phyloP scores from a whole-genome alignment of 2,888 invertebrate genomes.

The Drosophila planitibia region DNA sequence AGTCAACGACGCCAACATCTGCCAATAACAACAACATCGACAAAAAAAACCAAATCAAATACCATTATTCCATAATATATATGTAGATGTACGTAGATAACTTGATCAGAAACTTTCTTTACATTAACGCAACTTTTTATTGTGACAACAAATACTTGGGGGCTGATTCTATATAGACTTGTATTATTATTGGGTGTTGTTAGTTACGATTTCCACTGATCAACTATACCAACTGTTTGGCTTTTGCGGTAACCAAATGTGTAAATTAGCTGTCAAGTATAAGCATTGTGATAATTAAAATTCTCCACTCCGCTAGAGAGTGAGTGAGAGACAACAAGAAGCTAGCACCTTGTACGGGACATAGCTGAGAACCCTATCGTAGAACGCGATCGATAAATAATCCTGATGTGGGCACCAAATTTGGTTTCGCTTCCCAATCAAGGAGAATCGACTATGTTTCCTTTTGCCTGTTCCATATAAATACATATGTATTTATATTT shows the following conservation, averaged over 20 bases:
- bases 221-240: constrained; percentile 8
- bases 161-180: background rate
- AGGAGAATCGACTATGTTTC: background rate
- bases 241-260: constrained; percentile 10
- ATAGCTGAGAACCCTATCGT: background rate
- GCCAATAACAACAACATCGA: constrained; percentile 17
- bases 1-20: constrained; percentile 23
- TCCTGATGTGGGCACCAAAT: background rate
- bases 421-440: background rate
- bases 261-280: constrained; percentile 32
- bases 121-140: background rate
- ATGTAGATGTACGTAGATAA: background rate
- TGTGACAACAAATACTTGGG: background rate
- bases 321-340: background rate
- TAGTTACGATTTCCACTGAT: background rate
- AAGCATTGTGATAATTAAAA: constrained; percentile 43
- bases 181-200: background rate
- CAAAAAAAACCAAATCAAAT: background rate
- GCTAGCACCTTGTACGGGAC: background rate
- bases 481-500: background rate
- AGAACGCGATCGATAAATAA: background rate
- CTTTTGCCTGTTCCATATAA: background rate
- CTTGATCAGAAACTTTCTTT: background rate
- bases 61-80: background rate
- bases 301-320: constrained; percentile 10